phyloP scores from a whole-genome alignment of 1,140 invertebrate genomes.

The Musca domestica region DNA sequence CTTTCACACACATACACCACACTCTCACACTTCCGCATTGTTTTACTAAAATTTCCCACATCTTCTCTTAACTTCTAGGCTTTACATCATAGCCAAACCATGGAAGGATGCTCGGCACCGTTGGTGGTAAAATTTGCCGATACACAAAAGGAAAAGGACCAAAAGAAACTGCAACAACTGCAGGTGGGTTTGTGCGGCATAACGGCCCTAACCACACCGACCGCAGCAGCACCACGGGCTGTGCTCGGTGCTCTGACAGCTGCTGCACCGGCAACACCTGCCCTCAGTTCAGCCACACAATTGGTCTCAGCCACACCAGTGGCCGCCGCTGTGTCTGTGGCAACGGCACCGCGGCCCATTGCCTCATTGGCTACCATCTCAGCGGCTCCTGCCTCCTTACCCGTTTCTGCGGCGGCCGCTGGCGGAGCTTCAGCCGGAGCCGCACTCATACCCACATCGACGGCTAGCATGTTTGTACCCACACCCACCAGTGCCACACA shows the following conservation, averaged over 20 bases:
- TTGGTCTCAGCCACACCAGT: conserved; percentile 24
- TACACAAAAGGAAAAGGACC: conserved; percentile 97
- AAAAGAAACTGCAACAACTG: conserved; percentile 89
- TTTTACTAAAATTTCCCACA: no score
- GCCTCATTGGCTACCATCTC: conserved; percentile 38
- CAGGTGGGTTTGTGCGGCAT: conserved; percentile 78
- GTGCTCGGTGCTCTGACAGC: conserved; percentile 20
- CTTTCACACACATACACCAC: no score
- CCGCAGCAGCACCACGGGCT: conserved; percentile 24
- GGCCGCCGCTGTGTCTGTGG: conserved; percentile 28
- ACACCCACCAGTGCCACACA: conserved; percentile 52
- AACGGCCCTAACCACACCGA: conserved; percentile 59
- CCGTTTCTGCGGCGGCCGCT: conserved; percentile 32
- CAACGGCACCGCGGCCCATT: conserved; percentile 31
- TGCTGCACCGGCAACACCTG: conserved; percentile 23
- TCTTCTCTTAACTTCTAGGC: conserved; percentile 54
- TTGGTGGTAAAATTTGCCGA: conserved; percentile 98
- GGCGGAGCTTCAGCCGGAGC: conserved; percentile 32
- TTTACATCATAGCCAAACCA: conserved; percentile 96
- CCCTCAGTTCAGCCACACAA: conserved; percentile 37
- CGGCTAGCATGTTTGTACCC: conserved; percentile 36
- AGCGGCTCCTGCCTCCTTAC: conserved; percentile 26
- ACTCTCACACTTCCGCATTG: no score
- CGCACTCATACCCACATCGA: conserved; percentile 23
- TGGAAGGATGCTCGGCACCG: conserved; percentile 97